Evolutionary conservation across 2,888 invertebrate genomes (phyloP).

Genomic region (Halictus ligatus): DNA sequence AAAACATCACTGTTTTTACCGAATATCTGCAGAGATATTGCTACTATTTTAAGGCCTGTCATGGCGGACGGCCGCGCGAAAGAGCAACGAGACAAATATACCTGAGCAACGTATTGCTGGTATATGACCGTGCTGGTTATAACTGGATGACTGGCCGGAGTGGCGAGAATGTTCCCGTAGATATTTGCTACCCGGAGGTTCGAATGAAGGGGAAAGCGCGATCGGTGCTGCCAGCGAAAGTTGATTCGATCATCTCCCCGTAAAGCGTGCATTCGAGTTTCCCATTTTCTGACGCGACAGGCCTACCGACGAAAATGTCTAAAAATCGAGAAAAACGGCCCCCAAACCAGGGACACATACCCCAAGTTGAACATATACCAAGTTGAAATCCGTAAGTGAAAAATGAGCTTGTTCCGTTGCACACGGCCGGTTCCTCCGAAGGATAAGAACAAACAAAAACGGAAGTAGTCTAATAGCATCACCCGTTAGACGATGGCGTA

Average conservation of each 20-base stretch:
- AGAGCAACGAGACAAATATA: constrained; percentile 21
- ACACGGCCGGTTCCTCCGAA: neutral
- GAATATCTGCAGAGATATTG: neutral
- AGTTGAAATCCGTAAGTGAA: neutral
- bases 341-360: too few species aligned
- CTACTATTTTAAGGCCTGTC: constrained; percentile 21
- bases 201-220: neutral
- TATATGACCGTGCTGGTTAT: neutral
- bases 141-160: neutral
- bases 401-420: neutral
- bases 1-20: neutral
- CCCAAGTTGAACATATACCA: too few species aligned
- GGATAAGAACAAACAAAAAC: neutral
- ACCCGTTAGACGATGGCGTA: neutral
- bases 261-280: neutral
- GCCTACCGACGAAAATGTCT: too few species aligned
- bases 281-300: too few species aligned
- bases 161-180: neutral
- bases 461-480: neutral
- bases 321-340: too few species aligned
- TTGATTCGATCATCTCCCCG: neutral
- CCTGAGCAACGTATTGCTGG: constrained; percentile 3
- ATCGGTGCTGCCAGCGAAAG: neutral
- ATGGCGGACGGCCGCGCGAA: neutral
- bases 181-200: neutral